Base-by-base conservation (phyloP, 2,888 invertebrate genomes). In the Orthosia gracilis region DNA sequence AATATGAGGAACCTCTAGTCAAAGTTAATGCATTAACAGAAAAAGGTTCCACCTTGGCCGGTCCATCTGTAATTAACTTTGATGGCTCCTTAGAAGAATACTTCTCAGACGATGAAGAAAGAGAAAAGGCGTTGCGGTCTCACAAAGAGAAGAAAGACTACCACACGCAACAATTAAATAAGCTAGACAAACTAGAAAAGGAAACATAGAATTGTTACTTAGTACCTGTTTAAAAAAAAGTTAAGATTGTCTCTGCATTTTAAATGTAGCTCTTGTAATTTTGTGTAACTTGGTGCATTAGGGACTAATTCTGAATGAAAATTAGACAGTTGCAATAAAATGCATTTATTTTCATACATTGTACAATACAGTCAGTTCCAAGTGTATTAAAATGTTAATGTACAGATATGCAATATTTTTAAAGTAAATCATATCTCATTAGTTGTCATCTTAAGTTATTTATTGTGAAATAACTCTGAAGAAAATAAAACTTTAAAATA, bases 31-130 rank as follows among this genome's bases (percentile, higher is more conserved):
- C 93, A 4, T 84, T 95, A 47, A 92, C 93, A 49, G 95, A 94
- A 45, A 94, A 93, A 85, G 93, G 94, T 5, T 86, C 93, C 4
- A 94, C 95, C 0, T 58, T 95, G 49, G 93, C 96, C 0, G 95
- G 95, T 0, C 91, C 92, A 52, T 87, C 95, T 0, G 80, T 95
- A 0, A 87, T 91, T 0, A 83, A 78, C 18, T 92, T 94, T 72
- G 92, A 94, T 21, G 95, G 95, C 59, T 94, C 92, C 71, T 85
- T 96, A 81, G 94, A 94, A 0, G 96, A 96, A 88, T 96, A 96
- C 85, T 96, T 93, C 85, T 96, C 96, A 15, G 96, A 96, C n/a
- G 96, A 96, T 63, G 96, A 96, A 77, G 96, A 96, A 82, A 91
- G 96, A 81, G 94, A 94, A 66, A 95, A 94, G 71, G 96, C 96